These are phyloP conservation scores for Oscheius myriophilus DNA, from an alignment of 2,888 invertebrate species.

Conservation along the genomic window DNA sequence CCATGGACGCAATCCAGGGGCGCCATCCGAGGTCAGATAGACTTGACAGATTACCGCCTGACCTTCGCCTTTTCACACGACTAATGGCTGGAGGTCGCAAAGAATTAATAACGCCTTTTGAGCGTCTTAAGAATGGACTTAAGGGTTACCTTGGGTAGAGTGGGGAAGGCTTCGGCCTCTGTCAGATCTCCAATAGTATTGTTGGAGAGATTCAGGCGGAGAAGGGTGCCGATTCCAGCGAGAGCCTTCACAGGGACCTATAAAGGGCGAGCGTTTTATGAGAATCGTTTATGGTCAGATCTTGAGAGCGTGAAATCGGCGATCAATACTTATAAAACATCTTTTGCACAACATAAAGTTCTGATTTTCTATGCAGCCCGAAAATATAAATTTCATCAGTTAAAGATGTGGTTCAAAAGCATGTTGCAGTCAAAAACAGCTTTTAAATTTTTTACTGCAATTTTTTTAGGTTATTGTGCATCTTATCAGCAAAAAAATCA, in stretches of 20 bases:
- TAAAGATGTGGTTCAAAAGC: too few species aligned
- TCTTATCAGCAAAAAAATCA: too few species aligned
- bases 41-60: slow-evolving; percentile 20
- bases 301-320: not conserved
- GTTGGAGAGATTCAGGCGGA: slow-evolving; percentile 66
- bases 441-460: too few species aligned
- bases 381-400: too few species aligned
- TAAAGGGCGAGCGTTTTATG: slow-evolving; percentile 7
- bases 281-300: not conserved
- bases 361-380: not conserved
- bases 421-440: too few species aligned
- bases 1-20: slow-evolving; percentile 5
- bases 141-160: slow-evolving; percentile 61
- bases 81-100: slow-evolving; percentile 15
- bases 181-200: slow-evolving; percentile 65
- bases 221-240: slow-evolving; percentile 51
- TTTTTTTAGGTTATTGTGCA: too few species aligned
- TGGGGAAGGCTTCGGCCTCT: slow-evolving; percentile 57
- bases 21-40: slow-evolving; percentile 24
- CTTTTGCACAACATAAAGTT: not conserved
- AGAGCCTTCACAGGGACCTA: slow-evolving; percentile 59
- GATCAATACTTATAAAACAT: not conserved
- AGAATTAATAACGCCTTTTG: slow-evolving; percentile 1
- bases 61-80: slow-evolving; percentile 15
- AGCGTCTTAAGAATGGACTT: not conserved